Base-by-base conservation (phyloP, 2,888 invertebrate genomes). In the Hypena proboscidalis region DNA sequence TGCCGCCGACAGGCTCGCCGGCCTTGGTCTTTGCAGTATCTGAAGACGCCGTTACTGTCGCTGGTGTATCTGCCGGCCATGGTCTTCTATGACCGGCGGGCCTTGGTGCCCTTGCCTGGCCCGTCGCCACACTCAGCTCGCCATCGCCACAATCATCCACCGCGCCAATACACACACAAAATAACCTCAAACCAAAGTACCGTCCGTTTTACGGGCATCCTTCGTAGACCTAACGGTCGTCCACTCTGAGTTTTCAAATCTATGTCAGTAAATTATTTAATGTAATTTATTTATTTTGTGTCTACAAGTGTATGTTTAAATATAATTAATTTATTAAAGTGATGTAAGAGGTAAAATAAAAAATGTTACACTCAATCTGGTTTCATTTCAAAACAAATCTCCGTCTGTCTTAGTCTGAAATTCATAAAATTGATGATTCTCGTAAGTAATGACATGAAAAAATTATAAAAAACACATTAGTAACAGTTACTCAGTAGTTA, bases 221-320 rank as follows among this genome's bases (percentile, higher is more conserved):
- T 70, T 76, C 74, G 74, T 64, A 76, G 75, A 80, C 76, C 74
- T 73, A 76, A 65, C 64, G 73, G 70, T 83, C 73, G 77, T 79
- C 76, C 74, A 73, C 71, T 77, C 76, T 80, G 76, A 34, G 74
- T 77, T 81, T 74, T 83, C 67, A 77, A 80, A 80, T 86, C 85
- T 88, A 87, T 80, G 89, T 90, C 88, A 88, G 77, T 88, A 86
- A 88, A 85, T 90, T 85, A 88, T 87, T 85, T 79, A 85, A 83
- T 81, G 77, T 90, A 86, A 89, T 85, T 90, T 90, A 90, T 90
- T 89, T 89, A 86, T 84, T n/a, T 88, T 80, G 78, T 85, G 87
- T 88, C 85, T 80, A 80, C 73, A 75, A 81, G 83, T 83, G 77
- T 83, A 78, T 80, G 74, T 82, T 77, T 80, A 79, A 82, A 73